Percentiles rank a stretch among this genome's conserved stretches.
Conservation (phyloP, 2,113 vertebrate species). For the Tetrax tetrax region DNA sequence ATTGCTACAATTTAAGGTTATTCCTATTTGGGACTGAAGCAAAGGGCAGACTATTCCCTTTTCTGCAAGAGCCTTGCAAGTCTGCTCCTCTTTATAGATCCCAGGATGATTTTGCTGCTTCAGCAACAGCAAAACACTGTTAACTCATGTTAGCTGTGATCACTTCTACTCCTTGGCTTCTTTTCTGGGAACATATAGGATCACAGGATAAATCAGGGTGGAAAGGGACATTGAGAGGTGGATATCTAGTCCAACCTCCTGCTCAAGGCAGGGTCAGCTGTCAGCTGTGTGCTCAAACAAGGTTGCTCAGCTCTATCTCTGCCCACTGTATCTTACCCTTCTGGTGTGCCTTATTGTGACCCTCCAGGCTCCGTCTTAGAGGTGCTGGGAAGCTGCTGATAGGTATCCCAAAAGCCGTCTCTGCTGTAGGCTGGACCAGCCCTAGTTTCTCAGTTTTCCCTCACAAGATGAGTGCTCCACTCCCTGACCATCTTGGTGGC, state of each 20-base stretch:
- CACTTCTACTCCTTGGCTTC: not conserved
- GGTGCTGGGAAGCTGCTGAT: not conserved
- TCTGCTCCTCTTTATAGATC: not conserved
- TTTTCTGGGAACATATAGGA: not conserved
- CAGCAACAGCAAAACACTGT: not conserved
- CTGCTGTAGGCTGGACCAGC: not conserved
- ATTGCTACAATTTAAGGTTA: not conserved
- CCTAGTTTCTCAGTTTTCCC: not conserved
- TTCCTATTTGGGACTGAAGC: not conserved
- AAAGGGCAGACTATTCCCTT: not conserved
- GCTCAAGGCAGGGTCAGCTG: not conserved
- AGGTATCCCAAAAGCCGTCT: not conserved
- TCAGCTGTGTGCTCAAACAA: not conserved
- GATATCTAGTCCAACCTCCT: not conserved
- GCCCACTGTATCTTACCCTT: not conserved
- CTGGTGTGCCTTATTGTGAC: not conserved
- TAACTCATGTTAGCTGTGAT: not conserved
- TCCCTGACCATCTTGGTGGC: not conserved
- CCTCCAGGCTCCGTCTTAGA: not conserved
- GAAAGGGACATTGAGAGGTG: not conserved
- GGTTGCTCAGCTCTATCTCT: not conserved
- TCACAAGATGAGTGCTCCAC: not conserved
- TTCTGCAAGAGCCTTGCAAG: not conserved
- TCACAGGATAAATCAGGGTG: not conserved
- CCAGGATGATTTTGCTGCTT: not conserved